Conservation (phyloP, 2,888 invertebrate genomes). For the Papilio gigon region DNA sequence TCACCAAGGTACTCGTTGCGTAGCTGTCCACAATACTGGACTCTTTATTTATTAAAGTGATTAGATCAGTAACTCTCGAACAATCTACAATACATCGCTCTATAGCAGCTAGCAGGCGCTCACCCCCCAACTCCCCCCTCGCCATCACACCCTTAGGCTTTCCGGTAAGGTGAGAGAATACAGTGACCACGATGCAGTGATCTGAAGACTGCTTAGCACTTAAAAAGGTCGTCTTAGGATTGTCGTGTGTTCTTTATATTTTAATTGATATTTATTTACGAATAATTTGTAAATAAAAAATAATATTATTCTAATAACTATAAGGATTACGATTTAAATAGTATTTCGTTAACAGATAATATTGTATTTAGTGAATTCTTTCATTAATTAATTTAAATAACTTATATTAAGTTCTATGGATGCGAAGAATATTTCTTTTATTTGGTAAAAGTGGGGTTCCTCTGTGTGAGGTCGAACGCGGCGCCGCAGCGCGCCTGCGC, state of each 20-base stretch:
- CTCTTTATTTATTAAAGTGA: background rate
- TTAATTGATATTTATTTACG: background rate
- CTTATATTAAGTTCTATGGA: background rate
- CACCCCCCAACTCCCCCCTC: background rate
- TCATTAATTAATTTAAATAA: background rate
- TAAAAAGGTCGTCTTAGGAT: background rate
- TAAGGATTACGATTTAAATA: background rate
- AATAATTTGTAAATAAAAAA: too few species aligned
- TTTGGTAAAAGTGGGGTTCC: background rate
- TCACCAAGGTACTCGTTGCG: background rate
- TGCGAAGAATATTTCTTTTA: background rate
- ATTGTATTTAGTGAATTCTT: background rate
- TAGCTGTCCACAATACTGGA: background rate
- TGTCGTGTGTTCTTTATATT: background rate
- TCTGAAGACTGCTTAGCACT: background rate
- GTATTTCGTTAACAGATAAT: too few species aligned
- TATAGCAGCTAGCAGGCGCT: background rate
- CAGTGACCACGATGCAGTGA: background rate
- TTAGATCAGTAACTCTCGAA: background rate
- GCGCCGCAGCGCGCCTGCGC: constrained; percentile 51
- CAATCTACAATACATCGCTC: background rate
- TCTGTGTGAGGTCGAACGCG: constrained; percentile 46
- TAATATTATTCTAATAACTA: too few species aligned
- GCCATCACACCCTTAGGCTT: background rate
- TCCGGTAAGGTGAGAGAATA: background rate